Base-by-base conservation (phyloP, 2,113 vertebrate genomes). In the Peromyscus maniculatus region DNA sequence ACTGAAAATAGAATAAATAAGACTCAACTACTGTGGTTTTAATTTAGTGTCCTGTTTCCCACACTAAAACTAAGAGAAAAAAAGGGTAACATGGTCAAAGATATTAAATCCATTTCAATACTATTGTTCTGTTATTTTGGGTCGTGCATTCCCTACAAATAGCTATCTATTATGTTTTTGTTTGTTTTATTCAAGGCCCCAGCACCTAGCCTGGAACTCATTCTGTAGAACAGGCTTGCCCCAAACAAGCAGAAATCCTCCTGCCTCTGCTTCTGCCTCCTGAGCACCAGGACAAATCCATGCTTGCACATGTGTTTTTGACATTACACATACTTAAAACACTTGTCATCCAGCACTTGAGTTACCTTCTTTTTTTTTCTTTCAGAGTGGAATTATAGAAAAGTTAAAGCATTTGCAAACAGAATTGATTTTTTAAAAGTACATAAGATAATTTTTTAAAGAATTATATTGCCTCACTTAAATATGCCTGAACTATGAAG, bases 1-100 rank as follows among this genome's bases (percentile, higher is more conserved):
- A 91, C 17, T 89, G 66, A 94, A 94, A 96, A 89, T 33, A 69
- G 43, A 80, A 93, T 74, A 96, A 95, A 84, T 22, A 43, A 67
- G 52, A 92, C 7, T 94, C 67, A 89, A 67, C 43, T 26, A 87
- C 55, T 94, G 71, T 74, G 49, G 72, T 6, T 80, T 94, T 52
- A 95, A 75, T 77, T 64, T 74, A 72, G 10, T 55, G 36, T n/a
- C 3, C 6, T 80, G 33, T 87, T 89, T 97, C n/a, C 95, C 39
- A 59, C 31, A 86, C 55, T 92, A 95, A 94, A 91, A 92, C 3
- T 57, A 13, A 7, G 39, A 55, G 43, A 9, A 19, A 9, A 13
- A 13, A 7, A 59, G 16, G 36, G 39, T 33, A 74, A 36, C 33
- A 83, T 24, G 36, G 75, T 96, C 79, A 96, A 89, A 89, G 21